These are phyloP conservation scores for Lycophotia porphyrea DNA, from an alignment of 2,888 invertebrate genomes.

Conservation along the genomic window DNA sequence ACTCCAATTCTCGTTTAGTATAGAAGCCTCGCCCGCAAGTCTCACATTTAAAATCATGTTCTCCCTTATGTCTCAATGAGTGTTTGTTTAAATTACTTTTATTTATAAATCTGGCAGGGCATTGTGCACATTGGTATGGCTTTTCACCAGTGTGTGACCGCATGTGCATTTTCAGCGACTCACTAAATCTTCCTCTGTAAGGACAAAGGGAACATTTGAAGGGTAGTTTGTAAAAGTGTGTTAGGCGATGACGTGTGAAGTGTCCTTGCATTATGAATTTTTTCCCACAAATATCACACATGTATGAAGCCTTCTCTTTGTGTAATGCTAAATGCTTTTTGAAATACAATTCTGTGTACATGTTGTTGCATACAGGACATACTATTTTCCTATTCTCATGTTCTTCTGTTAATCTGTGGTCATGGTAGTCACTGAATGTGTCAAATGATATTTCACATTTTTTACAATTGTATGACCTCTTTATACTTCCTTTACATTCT, in stretches of 20 bases:
- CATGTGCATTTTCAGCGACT: conserved; percentile 86
- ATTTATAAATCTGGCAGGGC: conserved; percentile 81
- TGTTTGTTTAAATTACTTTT: conserved; percentile 87
- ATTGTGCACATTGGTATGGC: conserved; percentile 83
- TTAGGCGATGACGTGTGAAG: conserved; percentile 81
- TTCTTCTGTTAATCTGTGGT: conserved; percentile 79
- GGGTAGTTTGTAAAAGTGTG: conserved; percentile 82
- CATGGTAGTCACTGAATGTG: conserved; percentile 75
- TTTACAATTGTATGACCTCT: conserved; percentile 72
- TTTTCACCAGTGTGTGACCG: conserved; percentile 85
- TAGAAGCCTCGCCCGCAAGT: conserved; percentile 82
- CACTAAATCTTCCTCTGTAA: conserved; percentile 82
- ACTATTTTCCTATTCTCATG: conserved; percentile 79
- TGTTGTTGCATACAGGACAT: conserved; percentile 82
- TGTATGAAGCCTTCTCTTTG: conserved; percentile 70
- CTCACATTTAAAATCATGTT: conserved; percentile 82
- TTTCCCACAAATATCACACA: conserved; percentile 87
- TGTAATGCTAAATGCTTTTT: conserved; percentile 81
- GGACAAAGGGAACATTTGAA: conserved; percentile 84
- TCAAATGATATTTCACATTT: conserved; percentile 80
- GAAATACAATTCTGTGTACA: conserved; percentile 77
- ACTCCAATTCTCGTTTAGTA: conserved; percentile 78
- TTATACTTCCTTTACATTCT: conserved; percentile 55
- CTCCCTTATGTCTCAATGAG: conserved; percentile 77
- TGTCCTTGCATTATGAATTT: conserved; percentile 77